Evolutionary conservation across 1,140 invertebrate genomes (phyloP).

Genomic region (Eurytemora carolleeae): DNA sequence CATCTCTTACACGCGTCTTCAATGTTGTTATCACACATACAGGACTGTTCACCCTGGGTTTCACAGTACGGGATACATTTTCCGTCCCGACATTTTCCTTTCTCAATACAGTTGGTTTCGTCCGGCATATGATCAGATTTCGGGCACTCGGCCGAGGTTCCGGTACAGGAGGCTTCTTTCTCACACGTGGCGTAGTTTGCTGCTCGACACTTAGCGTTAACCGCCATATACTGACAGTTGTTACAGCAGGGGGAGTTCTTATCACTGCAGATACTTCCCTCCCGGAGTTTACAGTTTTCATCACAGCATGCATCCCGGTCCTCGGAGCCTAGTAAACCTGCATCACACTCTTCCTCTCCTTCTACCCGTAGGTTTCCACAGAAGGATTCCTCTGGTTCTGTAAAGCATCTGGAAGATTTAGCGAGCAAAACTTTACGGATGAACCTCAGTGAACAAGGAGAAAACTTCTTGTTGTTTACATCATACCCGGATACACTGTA

Average conservation of each 20-base stretch:
- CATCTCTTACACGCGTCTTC: conserved; percentile 68
- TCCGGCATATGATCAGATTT: conserved; percentile 66
- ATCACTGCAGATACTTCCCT: conserved; percentile 71
- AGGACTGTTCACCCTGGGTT: conserved; percentile 69
- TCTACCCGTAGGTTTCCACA: conserved; percentile 82
- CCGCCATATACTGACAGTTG: conserved; percentile 60
- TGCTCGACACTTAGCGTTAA: conserved; percentile 52
- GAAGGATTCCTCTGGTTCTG: conserved; percentile 78
- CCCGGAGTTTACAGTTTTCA: conserved; percentile 67
- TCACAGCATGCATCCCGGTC: conserved; percentile 79
- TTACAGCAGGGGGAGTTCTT: conserved; percentile 86
- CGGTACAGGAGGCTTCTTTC: conserved; percentile 55
- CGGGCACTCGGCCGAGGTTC: conserved; percentile 46
- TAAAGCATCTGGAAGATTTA: conserved; percentile 77
- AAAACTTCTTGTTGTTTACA: conserved; percentile 90
- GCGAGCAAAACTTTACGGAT: conserved; percentile 64
- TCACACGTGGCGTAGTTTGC: conserved; percentile 73
- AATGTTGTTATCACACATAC: conserved; percentile 78
- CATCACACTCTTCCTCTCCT: conserved; percentile 83
- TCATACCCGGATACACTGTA: conserved; percentile 93
- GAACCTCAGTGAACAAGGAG: conserved; percentile 72
- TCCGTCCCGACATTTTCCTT: conserved; percentile 60
- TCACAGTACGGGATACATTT: conserved; percentile 81
- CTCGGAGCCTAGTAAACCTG: conserved; percentile 69
- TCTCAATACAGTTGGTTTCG: conserved; percentile 62